These are phyloP conservation scores for Thaumatotibia leucotreta DNA, from an alignment of 1,140 invertebrate genomes.

Conservation along the genomic window DNA sequence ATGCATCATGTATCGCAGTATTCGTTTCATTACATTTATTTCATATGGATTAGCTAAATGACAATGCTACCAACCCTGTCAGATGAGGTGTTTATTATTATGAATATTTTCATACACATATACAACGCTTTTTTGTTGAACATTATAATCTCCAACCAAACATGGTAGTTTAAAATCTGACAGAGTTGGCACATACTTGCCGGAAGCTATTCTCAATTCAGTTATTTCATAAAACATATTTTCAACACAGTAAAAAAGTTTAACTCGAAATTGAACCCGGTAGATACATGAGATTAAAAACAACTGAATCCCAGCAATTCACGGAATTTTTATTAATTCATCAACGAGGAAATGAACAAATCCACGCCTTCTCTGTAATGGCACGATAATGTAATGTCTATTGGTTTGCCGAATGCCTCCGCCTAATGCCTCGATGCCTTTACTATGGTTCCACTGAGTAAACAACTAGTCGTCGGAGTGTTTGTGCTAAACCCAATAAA, in stretches of 20 bases:
- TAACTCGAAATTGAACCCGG: not conserved
- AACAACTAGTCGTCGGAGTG: slow-evolving; percentile 49
- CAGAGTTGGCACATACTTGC: too few relatives aligned
- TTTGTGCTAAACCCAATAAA: slow-evolving; percentile 50
- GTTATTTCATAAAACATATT: not conserved
- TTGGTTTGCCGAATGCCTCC: slow-evolving; percentile 31
- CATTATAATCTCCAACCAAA: too few relatives aligned
- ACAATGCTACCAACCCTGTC: too few relatives aligned
- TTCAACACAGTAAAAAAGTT: not conserved
- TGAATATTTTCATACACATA: too few relatives aligned
- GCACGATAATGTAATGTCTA: slow-evolving; percentile 50
- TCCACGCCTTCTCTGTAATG: slow-evolving; percentile 32
- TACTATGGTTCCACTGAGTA: slow-evolving; percentile 37
- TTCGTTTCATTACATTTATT: too few relatives aligned
- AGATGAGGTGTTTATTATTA: too few relatives aligned
- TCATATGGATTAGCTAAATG: too few relatives aligned
- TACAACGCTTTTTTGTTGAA: too few relatives aligned
- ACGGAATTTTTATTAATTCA: not conserved
- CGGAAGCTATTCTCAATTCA: too few relatives aligned
- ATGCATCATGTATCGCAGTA: too few relatives aligned
- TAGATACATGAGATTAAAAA: not conserved
- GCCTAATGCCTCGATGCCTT: slow-evolving; percentile 28
- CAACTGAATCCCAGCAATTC: not conserved
- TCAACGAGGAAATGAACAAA: slow-evolving; percentile 20
- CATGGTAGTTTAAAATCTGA: too few relatives aligned